Percentiles rank a stretch among this genome's conserved stretches.
phyloP scores from a whole-genome alignment of 1,140 invertebrate genomes.

The Orius insidiosus region DNA sequence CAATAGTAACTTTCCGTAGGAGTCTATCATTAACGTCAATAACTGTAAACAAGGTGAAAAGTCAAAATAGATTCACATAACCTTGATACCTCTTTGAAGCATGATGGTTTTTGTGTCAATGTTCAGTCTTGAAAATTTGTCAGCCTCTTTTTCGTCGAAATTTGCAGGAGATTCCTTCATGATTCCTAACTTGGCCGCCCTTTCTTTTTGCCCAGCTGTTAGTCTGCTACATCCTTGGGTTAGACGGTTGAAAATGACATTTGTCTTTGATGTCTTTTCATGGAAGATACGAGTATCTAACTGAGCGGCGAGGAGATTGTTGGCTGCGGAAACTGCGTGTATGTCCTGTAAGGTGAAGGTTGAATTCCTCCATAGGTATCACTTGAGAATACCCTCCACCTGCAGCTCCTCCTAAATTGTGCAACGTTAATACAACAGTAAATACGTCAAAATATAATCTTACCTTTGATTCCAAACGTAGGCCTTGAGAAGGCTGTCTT shows the following conservation, averaged over 20 bases:
- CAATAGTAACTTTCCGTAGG: constrained; percentile 88
- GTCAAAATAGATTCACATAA: neutral
- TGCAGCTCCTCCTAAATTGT: constrained; percentile 64
- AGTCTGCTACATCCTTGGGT: too few relatives aligned
- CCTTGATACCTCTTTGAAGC: constrained; percentile 79
- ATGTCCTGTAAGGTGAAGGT: constrained; percentile 98
- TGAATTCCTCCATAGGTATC: constrained; percentile 99
- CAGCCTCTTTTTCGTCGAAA: constrained; percentile 63
- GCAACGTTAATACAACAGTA: neutral
- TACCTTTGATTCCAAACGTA: constrained; percentile 94
- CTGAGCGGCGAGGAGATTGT: constrained; percentile 90
- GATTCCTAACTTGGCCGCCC: constrained; percentile 39
- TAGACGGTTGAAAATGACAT: neutral
- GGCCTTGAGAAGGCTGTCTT: constrained; percentile 98
- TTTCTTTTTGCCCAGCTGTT: too few relatives aligned
- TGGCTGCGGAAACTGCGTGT: constrained; percentile 93
- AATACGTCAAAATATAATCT: neutral
- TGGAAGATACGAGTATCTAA: constrained; percentile 93
- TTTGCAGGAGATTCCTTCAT: constrained; percentile 68
- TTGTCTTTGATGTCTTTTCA: constrained; percentile 32
- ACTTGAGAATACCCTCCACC: constrained; percentile 89
- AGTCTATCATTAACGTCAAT: constrained; percentile 94
- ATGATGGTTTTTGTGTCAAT: constrained; percentile 82
- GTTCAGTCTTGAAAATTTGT: constrained; percentile 67
- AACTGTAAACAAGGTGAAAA: constrained; percentile 38